Evolutionary conservation across 2,113 vertebrate genomes (phyloP).

Genomic region (Ellobius talpinus): DNA sequence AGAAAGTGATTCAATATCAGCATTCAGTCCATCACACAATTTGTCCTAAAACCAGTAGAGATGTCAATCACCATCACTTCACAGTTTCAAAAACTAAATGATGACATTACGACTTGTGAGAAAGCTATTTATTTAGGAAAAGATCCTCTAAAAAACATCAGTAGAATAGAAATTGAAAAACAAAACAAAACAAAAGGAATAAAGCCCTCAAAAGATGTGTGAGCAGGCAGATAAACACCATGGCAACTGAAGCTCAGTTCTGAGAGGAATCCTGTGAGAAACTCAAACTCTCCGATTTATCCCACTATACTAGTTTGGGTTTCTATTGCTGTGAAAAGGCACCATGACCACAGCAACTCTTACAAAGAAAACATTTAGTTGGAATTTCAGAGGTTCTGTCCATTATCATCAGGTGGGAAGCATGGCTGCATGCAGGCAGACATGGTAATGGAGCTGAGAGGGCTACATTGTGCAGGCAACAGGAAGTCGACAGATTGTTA

Average conservation of each 20-base stretch:
- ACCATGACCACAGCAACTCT: not conserved
- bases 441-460: not conserved
- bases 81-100: constrained; percentile 21
- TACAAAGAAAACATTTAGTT: not conserved
- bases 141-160: not conserved
- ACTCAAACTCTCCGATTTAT: not conserved
- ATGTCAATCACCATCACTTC: not conserved
- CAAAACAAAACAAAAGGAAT: not conserved
- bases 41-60: not conserved
- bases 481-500: not conserved
- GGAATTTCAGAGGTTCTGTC: not conserved
- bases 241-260: not conserved
- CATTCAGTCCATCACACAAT: not conserved
- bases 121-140: constrained; percentile 14
- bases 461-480: not conserved
- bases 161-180: not conserved
- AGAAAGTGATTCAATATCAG: not conserved
- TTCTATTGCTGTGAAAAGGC: not conserved
- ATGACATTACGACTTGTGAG: not conserved
- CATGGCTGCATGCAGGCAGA: not conserved
- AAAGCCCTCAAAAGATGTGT: not conserved
- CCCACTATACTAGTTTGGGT: not conserved
- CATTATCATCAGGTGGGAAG: not conserved
- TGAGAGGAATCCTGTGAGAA: not conserved
- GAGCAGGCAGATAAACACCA: not conserved